Conservation (phyloP, 2,797 vertebrate species). For the Spondyliosoma cantharus region DNA sequence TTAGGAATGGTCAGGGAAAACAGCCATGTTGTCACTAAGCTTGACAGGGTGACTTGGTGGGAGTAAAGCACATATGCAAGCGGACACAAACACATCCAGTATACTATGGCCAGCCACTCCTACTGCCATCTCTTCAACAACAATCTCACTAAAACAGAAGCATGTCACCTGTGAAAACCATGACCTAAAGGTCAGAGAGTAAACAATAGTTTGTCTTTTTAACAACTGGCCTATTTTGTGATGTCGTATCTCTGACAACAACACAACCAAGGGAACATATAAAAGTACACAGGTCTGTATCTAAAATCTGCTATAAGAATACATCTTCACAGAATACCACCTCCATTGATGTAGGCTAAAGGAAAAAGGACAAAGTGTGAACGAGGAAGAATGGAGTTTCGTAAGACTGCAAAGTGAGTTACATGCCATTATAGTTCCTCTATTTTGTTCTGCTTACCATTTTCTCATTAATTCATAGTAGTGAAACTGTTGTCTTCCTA, state of each 20-base stretch:
- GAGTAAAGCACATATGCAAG: constrained; percentile 20
- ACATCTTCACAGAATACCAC: constrained; percentile 47
- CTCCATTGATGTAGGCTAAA: constrained; percentile 68
- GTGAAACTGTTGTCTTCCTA: constrained; percentile 76
- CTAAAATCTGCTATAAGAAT: constrained; percentile 5
- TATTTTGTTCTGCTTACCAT: constrained; percentile 82
- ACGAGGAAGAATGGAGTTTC: constrained; percentile 83
- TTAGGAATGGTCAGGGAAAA: constrained; percentile 55
- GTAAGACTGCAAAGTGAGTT: constrained; percentile 81
- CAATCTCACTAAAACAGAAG: constrained; percentile 49
- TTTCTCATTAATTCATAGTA: constrained; percentile 81
- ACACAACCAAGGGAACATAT: constrained; percentile 3
- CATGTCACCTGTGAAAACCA: constrained; percentile 22
- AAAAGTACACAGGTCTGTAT: not conserved
- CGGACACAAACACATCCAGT: constrained; percentile 30
- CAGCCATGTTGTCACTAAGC: constrained; percentile 62
- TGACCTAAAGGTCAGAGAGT: constrained; percentile 31
- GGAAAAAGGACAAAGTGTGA: constrained; percentile 77
- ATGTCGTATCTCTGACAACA: constrained; percentile 5
- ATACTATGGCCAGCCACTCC: constrained; percentile 6
- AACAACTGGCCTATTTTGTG: not conserved
- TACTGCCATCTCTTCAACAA: constrained; percentile 17
- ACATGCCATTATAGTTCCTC: constrained; percentile 82
- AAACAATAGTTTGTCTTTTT: constrained; percentile 3
- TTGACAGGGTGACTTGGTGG: constrained; percentile 49